Evolutionary conservation across 1,140 invertebrate species (phyloP), one percentile per base, ranked within the genome.

Genomic region (Argopecten irradians): DNA sequence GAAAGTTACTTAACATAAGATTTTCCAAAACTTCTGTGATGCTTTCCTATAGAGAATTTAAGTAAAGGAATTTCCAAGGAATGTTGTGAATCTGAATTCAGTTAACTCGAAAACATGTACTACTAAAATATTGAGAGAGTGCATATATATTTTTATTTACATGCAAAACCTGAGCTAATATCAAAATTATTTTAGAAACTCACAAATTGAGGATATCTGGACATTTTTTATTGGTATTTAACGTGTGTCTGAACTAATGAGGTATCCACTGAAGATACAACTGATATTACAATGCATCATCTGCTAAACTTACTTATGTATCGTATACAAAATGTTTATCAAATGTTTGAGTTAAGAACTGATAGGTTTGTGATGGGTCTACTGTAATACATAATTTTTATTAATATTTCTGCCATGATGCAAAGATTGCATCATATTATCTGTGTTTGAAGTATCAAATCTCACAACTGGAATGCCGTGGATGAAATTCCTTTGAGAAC

Each of bases 351-450:
- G 55, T 28, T n/a, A n/a, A 71, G 22, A 71, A 71, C 55, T 71
- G 55, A 71, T 71, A 28, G 55, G 55, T 71, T 71, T 3, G 55
- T 71, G 55, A 28, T 71, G 55, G 55, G 55, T 22, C n/a, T 71
- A 71, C n/a, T 1, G n/a, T 71, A n/a, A n/a, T 71, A n/a, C n/a
- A n/a, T n/a, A 71, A n/a, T n/a, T 71, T 71, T 71, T 71, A 71
- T 71, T 71, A 71, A 71, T 71, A 71, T 71, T 71, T 71, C 28
- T 71, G 55, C 55, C n/a, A 71, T 71, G 55, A 71, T 71, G 55
- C 55, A 71, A 28, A 71, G 55, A n/a, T 71, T 71, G 55, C 28
- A 71, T 71, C 55, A 71, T 16, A 71, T 71, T 71, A 71, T 71
- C 55, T 71, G n/a, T 28, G 55, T 71, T 71, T 71, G 55, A 71